Evolutionary conservation across 2,113 vertebrate genomes (phyloP).

Genomic region (Archocentrus centrarchus): DNA sequence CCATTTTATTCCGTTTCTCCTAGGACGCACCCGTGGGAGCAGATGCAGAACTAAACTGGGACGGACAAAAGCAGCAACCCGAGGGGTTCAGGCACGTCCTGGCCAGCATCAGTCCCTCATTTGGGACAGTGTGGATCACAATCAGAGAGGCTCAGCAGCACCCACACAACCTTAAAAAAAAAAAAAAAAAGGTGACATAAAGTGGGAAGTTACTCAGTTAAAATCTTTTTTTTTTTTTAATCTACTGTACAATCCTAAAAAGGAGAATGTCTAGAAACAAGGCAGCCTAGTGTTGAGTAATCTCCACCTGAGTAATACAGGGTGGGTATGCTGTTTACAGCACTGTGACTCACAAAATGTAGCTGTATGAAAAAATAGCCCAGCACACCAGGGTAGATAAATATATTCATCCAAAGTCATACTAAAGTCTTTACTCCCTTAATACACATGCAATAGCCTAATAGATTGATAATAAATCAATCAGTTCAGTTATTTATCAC

Average conservation of each 20-base stretch:
- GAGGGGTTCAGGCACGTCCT: constrained; percentile 46
- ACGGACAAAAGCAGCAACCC: constrained; percentile 26
- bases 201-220: not conserved
- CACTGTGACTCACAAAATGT: constrained; percentile 43
- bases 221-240: not conserved
- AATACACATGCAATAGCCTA: not conserved
- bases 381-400: not conserved
- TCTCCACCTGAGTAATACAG: constrained; percentile 27
- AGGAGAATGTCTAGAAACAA: not conserved
- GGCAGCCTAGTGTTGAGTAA: constrained; percentile 28
- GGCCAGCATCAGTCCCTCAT: constrained; percentile 73
- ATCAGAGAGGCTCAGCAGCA: not conserved
- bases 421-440: not conserved
- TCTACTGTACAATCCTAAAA: not conserved
- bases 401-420: not conserved
- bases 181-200: not conserved
- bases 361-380: constrained; percentile 12
- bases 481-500: not conserved
- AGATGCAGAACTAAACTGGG: constrained; percentile 30
- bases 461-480: not conserved
- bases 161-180: constrained; percentile 5
- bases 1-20: constrained; percentile 81
- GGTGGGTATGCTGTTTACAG: constrained; percentile 12
- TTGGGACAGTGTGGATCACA: constrained; percentile 24
- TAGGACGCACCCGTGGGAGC: constrained; percentile 16